Percentiles rank a stretch among this genome's conserved stretches.
phyloP scores from a whole-genome alignment of 2,888 invertebrate species.

The Ligdia adustata region DNA sequence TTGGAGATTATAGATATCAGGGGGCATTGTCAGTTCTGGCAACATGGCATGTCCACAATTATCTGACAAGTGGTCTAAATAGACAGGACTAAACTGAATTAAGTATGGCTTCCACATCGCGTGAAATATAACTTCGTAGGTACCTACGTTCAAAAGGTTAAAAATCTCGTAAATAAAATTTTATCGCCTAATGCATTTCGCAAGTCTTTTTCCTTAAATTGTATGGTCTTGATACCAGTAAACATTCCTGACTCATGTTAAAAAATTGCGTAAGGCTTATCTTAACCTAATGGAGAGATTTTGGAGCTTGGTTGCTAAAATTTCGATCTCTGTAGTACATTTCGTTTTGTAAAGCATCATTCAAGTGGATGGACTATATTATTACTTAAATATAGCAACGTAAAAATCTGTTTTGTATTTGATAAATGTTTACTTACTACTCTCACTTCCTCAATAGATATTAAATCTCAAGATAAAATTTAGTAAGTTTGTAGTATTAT shows the following conservation, averaged over 20 bases:
- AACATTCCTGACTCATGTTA: conserved; percentile 44
- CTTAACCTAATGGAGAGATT: conserved; percentile 9
- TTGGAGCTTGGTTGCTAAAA: conserved; percentile 12
- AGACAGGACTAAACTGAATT: conserved; percentile 52
- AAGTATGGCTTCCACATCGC: too few relatives aligned
- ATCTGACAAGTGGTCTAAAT: conserved; percentile 48
- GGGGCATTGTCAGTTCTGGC: conserved; percentile 34
- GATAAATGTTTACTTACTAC: too few relatives aligned
- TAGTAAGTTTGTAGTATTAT: too few relatives aligned
- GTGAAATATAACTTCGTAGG: too few relatives aligned
- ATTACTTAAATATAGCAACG: too few relatives aligned
- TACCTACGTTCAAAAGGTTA: neutral
- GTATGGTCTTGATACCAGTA: conserved; percentile 44
- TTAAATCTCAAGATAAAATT: too few relatives aligned
- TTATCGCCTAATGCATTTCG: conserved; percentile 55
- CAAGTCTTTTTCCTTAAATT: conserved; percentile 41
- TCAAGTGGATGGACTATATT: too few relatives aligned
- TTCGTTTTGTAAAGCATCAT: too few relatives aligned
- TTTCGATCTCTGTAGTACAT: too few relatives aligned
- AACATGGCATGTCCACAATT: conserved; percentile 44
- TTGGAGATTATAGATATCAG: conserved; percentile 21
- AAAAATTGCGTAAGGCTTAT: conserved; percentile 27
- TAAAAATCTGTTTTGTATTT: too few relatives aligned
- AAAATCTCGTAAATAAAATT: conserved; percentile 53
- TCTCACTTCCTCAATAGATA: too few relatives aligned